Conservation (phyloP, 2,113 vertebrate genomes). For the Salvator merianae region DNA sequence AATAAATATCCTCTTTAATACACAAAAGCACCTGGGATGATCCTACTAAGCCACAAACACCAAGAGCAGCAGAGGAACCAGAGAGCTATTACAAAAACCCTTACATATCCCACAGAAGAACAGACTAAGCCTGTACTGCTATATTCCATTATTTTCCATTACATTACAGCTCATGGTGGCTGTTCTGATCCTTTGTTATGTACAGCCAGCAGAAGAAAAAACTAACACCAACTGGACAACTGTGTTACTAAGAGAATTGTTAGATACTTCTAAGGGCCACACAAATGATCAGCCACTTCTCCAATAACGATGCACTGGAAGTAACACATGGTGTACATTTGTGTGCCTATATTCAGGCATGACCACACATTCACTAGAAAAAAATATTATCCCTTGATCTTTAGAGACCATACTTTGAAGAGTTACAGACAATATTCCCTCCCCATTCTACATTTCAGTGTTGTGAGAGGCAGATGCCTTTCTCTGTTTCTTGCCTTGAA, state of each 20-base stretch:
- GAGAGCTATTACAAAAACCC: background rate
- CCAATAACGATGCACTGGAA: too few species aligned
- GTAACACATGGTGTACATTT: too few species aligned
- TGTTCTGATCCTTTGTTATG: background rate
- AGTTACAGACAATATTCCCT: too few species aligned
- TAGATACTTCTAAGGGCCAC: background rate
- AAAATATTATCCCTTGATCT: too few species aligned
- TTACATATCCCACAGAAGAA: too few species aligned
- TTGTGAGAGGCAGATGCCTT: too few species aligned
- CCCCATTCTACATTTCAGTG: too few species aligned
- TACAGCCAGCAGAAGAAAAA: background rate
- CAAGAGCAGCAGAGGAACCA: background rate
- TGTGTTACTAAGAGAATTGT: background rate
- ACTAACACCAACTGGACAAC: background rate
- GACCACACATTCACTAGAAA: too few species aligned
- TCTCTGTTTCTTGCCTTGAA: too few species aligned
- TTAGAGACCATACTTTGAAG: too few species aligned
- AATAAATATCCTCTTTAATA: constrained; percentile 44
- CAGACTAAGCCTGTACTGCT: too few species aligned
- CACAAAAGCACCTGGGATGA: background rate
- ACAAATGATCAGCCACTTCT: background rate
- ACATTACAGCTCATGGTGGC: background rate
- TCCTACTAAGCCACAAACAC: background rate
- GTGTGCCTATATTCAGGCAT: too few species aligned
- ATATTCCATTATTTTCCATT: background rate